phyloP scores from a whole-genome alignment of 2,113 vertebrate genomes.

The Gambusia holbrooki region DNA sequence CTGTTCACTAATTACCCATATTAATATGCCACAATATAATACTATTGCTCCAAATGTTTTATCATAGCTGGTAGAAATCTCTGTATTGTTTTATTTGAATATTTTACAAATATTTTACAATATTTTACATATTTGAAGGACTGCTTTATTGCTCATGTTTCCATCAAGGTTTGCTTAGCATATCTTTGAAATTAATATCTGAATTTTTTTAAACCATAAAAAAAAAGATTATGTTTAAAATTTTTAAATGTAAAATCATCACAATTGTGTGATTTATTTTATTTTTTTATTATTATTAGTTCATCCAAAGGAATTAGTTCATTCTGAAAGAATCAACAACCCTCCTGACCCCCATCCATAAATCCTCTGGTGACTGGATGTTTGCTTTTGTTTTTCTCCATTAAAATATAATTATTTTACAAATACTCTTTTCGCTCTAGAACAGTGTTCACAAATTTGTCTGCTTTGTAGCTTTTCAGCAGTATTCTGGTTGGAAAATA shows the following conservation, averaged over 20 bases:
- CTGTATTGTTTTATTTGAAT: background rate
- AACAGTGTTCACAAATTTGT: background rate
- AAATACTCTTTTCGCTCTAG: background rate
- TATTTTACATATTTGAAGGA: no score
- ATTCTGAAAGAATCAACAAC: background rate
- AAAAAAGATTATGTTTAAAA: no score
- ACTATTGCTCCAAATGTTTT: background rate
- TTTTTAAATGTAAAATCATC: no score
- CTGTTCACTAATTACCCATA: background rate
- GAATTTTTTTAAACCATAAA: no score
- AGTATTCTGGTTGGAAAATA: background rate
- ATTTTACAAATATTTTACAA: background rate
- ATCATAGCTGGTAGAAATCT: background rate
- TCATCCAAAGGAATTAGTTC: background rate
- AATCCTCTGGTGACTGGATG: background rate
- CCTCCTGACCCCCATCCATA: background rate
- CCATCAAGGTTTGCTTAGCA: background rate
- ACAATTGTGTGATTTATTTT: background rate
- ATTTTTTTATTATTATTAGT: background rate
- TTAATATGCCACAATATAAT: background rate
- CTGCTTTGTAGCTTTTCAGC: fast-evolving
- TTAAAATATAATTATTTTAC: background rate
- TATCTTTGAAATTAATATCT: background rate
- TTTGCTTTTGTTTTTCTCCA: background rate
- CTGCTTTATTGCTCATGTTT: background rate